These are phyloP conservation scores for Tachuris rubrigastra DNA, from an alignment of 2,113 vertebrate genomes.

Conservation along the genomic window DNA sequence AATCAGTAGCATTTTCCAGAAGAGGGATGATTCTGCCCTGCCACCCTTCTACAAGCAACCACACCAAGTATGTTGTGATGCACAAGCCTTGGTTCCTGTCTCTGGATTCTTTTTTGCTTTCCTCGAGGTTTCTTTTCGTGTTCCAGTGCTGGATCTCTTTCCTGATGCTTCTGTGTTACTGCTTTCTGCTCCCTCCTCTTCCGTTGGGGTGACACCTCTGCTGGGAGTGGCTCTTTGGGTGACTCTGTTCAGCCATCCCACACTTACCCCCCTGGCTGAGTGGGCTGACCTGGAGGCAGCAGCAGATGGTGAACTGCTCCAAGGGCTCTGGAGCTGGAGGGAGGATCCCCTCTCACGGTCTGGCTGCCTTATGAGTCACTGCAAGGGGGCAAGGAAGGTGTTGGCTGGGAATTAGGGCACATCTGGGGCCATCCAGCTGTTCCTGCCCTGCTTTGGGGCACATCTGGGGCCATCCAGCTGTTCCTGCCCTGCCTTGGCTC, in stretches of 20 bases:
- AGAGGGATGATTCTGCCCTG: not conserved
- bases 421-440: not conserved
- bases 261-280: rapidly evolving
- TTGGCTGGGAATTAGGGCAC: not conserved
- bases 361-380: not conserved
- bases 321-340: not conserved
- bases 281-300: not conserved
- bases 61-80: not conserved
- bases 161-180: not conserved
- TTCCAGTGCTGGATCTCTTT: not conserved
- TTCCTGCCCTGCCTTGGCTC: not conserved
- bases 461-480: not conserved
- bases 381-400: not conserved
- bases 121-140: not conserved
- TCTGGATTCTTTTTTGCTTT: not conserved
- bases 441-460: not conserved
- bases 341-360: not conserved
- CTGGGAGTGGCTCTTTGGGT: not conserved
- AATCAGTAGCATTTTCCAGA: not conserved
- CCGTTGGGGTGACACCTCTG: not conserved
- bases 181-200: not conserved
- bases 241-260: not conserved
- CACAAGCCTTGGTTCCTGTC: not conserved
- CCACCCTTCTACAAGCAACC: not conserved
- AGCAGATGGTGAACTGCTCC: not conserved